A percentile compares a stretch with the other conserved stretches of the same genome.
Conservation (phyloP, 1,140 invertebrate genomes). For the Ditylenchus dipsaci region DNA sequence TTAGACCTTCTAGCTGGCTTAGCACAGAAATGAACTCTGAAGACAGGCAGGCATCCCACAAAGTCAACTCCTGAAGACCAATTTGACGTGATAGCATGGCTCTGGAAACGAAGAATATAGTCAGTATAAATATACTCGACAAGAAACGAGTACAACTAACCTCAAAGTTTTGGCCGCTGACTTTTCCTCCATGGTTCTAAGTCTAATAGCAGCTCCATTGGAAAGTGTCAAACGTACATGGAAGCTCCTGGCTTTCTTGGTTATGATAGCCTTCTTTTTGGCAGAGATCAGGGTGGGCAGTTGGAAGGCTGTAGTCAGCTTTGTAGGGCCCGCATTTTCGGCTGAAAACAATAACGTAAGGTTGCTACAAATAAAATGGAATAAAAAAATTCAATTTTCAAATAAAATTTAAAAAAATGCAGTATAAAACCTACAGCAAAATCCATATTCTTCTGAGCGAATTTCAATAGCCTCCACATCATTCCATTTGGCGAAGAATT, state of each 20-base stretch:
- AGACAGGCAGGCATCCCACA: constrained; percentile 27
- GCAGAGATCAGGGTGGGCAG: not conserved
- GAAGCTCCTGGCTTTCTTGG: constrained; percentile 11
- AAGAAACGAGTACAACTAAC: not conserved
- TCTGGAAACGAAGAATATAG: too few relatives aligned
- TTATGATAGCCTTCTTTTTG: not conserved
- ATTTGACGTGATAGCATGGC: not conserved
- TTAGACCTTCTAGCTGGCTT: not conserved
- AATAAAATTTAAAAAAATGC: not conserved
- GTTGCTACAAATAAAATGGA: too few relatives aligned
- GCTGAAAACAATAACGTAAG: constrained; percentile 1
- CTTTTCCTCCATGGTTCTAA: constrained; percentile 20
- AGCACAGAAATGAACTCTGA: constrained; percentile 16
- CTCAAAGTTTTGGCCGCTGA: not conserved
- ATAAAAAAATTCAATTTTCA: too few relatives aligned
- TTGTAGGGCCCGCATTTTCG: not conserved
- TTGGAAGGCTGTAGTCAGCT: not conserved
- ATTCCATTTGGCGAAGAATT: constrained; percentile 3
- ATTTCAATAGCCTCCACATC: constrained; percentile 3
- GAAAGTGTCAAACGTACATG: constrained; percentile 13
- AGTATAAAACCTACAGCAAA: constrained; percentile 1
- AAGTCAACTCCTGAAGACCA: constrained; percentile 28
- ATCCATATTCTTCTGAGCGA: constrained; percentile 9
- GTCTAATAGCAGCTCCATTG: constrained; percentile 15
- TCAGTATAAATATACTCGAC: too few relatives aligned